phyloP scores from a whole-genome alignment of 2,888 invertebrate genomes.

The Pyrocoelia pectoralis region DNA sequence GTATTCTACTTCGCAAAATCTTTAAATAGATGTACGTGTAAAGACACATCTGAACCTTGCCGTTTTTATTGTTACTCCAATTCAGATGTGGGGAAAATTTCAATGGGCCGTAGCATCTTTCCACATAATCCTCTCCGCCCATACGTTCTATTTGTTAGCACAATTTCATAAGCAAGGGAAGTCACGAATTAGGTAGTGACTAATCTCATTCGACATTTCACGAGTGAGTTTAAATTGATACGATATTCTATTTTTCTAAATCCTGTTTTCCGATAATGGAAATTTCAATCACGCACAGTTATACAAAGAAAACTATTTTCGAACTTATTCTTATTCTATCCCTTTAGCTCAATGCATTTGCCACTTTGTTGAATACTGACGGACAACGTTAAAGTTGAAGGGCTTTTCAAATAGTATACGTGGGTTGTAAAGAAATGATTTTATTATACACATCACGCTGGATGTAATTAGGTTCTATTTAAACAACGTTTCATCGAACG shows the following conservation, averaged over 20 bases:
- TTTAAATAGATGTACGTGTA: no score
- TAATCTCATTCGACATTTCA: no score
- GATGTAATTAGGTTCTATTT: not conserved
- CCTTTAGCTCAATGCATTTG: constrained; percentile 11
- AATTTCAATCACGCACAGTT: constrained; percentile 12
- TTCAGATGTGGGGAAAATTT: no score
- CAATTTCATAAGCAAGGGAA: no score
- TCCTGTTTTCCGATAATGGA: constrained; percentile 7
- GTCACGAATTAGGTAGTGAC: no score
- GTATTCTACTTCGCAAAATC: no score
- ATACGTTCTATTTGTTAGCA: no score
- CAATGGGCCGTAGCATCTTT: no score
- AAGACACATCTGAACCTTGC: no score
- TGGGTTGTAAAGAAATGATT: constrained; percentile 13
- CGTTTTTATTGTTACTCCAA: no score
- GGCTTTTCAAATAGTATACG: constrained; percentile 9
- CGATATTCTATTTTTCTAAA: constrained; percentile 7
- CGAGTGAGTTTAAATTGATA: not conserved
- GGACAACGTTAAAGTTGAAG: constrained; percentile 13
- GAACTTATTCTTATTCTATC: constrained; percentile 9
- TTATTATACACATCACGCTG: not conserved
- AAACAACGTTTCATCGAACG: no score
- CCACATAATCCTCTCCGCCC: no score
- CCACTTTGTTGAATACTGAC: constrained; percentile 11
- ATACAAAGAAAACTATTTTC: constrained; percentile 10